Percentiles rank a stretch among this genome's conserved stretches.
Evolutionary conservation across 2,888 invertebrate species (phyloP).

Genomic region (Drosophila mettleri): DNA sequence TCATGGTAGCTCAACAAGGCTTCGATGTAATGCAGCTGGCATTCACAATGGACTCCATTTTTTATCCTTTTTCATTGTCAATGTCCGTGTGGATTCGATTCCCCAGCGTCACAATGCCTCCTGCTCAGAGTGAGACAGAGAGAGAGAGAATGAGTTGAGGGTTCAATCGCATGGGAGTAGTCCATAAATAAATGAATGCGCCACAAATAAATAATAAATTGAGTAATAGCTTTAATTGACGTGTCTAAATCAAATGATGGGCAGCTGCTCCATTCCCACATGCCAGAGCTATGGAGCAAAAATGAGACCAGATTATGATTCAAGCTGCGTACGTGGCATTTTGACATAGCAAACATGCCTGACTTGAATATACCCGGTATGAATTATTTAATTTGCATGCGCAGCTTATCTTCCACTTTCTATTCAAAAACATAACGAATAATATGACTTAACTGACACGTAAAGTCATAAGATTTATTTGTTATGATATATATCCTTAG

Average conservation of each 20-base stretch:
- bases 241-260: conserved; percentile 49
- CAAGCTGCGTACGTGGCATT: conserved; percentile 48
- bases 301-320: conserved; percentile 27
- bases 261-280: background rate
- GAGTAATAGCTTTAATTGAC: conserved; percentile 76
- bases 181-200: conserved; percentile 63
- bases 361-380: background rate
- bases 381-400: background rate
- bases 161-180: conserved; percentile 34
- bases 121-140: too few relatives aligned
- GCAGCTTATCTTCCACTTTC: too few relatives aligned
- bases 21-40: conserved; percentile 16
- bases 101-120: conserved; percentile 48
- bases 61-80: background rate
- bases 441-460: too few relatives aligned
- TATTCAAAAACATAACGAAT: too few relatives aligned
- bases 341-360: background rate
- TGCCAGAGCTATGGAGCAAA: background rate
- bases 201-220: conserved; percentile 72
- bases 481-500: too few relatives aligned
- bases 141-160: background rate
- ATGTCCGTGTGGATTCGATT: conserved; percentile 25
- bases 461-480: too few relatives aligned
- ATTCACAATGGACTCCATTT: conserved; percentile 28
- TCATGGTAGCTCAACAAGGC: conserved; percentile 36